Conservation (phyloP, 92 coral and sea anemone genomes). For the Zoanthus gigantus region DNA sequence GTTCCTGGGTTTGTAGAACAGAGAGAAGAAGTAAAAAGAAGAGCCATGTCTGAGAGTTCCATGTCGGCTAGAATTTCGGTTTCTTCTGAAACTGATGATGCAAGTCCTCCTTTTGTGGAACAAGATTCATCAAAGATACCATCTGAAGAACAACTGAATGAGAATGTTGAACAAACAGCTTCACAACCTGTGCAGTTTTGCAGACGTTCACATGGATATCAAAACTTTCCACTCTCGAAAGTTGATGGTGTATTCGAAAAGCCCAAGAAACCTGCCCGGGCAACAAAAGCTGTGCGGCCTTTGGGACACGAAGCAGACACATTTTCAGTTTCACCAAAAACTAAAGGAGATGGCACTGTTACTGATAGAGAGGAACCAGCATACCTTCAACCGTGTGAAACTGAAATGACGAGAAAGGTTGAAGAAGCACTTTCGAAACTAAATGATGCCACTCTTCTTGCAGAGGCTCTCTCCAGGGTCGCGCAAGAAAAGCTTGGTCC, state of each 20-base stretch:
- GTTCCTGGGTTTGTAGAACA: slow-evolving; percentile 65
- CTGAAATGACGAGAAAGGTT: slow-evolving; percentile 75
- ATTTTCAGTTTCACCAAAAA: background rate
- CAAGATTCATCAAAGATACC: slow-evolving; percentile 9
- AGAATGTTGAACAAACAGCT: slow-evolving; percentile 20
- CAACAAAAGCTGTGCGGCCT: slow-evolving; percentile 80
- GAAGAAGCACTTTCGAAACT: slow-evolving; percentile 86
- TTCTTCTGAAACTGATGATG: slow-evolving; percentile 41
- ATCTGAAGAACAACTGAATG: background rate
- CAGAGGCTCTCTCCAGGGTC: slow-evolving; percentile 88
- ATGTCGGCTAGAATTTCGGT: slow-evolving; percentile 41
- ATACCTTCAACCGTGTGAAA: slow-evolving; percentile 80
- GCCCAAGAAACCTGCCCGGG: slow-evolving; percentile 81
- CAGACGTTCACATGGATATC: slow-evolving; percentile 70
- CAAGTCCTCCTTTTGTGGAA: background rate
- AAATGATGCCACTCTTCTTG: slow-evolving; percentile 87
- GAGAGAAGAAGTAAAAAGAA: slow-evolving; percentile 52
- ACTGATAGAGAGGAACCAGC: slow-evolving; percentile 68
- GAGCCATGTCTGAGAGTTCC: slow-evolving; percentile 45
- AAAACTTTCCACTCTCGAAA: slow-evolving; percentile 88
- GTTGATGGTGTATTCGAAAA: slow-evolving; percentile 67
- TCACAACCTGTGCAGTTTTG: slow-evolving; percentile 66
- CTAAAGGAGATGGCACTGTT: background rate
- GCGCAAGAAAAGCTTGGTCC: slow-evolving; percentile 92
- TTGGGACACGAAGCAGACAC: slow-evolving; percentile 51